Conservation (phyloP, 2,888 invertebrate genomes). For the Hemistola chrysoprasaria region DNA sequence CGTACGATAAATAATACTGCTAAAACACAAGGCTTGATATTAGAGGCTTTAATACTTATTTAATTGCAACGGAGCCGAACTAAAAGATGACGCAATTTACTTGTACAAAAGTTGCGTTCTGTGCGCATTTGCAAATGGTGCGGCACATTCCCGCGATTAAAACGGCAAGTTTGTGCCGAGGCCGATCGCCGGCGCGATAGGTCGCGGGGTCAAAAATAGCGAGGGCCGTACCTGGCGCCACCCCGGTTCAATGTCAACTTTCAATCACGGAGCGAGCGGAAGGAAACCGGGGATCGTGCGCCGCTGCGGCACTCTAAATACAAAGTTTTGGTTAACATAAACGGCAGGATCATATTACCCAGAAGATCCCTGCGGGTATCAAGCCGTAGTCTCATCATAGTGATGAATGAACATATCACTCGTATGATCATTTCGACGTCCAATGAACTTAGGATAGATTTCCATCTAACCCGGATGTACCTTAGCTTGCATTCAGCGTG, state of each 20-base stretch:
- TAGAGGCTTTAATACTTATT: constrained; percentile 33
- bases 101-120: constrained; percentile 56
- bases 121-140: constrained; percentile 67
- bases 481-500: too few species aligned
- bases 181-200: constrained; percentile 78
- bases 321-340: constrained; percentile 3
- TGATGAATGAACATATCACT: too few species aligned
- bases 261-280: constrained; percentile 73
- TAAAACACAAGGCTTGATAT: constrained; percentile 30
- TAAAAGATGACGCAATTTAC: constrained; percentile 53
- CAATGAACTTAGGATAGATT: neutral
- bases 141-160: constrained; percentile 73
- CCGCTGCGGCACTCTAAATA: constrained; percentile 46
- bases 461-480: too few species aligned
- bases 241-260: constrained; percentile 79
- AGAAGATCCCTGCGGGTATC: too few species aligned
- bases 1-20: too few species aligned
- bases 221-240: constrained; percentile 78
- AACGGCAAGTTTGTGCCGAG: constrained; percentile 70
- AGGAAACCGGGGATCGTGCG: constrained; percentile 69
- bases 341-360: neutral
- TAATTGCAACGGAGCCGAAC: constrained; percentile 47
- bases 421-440: neutral
- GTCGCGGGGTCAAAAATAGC: constrained; percentile 77
- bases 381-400: too few species aligned